phyloP scores from a whole-genome alignment of 2,113 vertebrate genomes.

The Epinephelus cyanopodus region DNA sequence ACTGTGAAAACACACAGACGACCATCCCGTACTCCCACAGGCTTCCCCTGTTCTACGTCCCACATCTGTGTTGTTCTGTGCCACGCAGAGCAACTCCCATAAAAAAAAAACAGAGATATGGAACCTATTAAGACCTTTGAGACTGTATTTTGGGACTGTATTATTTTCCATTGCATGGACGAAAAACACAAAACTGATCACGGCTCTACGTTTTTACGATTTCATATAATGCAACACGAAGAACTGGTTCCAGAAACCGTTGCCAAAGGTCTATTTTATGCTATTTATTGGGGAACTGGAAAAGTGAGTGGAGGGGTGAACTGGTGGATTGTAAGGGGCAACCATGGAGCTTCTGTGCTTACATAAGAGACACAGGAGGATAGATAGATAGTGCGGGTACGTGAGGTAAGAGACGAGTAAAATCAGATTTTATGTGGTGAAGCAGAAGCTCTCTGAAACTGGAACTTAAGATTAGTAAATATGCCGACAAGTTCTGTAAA shows the following conservation, averaged over 20 bases:
- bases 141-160: constrained; percentile 32
- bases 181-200: constrained; percentile 60
- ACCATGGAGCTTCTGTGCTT: constrained; percentile 11
- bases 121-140: constrained; percentile 67
- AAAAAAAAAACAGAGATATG: constrained; percentile 56
- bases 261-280: constrained; percentile 38
- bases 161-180: constrained; percentile 65
- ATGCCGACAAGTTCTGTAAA: not conserved
- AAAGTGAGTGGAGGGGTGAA: constrained; percentile 41
- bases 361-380: constrained; percentile 1
- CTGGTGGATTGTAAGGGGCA: constrained; percentile 22
- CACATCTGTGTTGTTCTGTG: constrained; percentile 53
- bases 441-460: not conserved
- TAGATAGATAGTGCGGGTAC: not conserved
- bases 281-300: constrained; percentile 56
- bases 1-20: constrained; percentile 52
- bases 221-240: constrained; percentile 39
- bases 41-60: constrained; percentile 33
- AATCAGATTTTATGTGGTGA: not conserved
- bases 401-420: not conserved
- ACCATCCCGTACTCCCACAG: constrained; percentile 9
- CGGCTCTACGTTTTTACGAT: constrained; percentile 44
- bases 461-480: not conserved
- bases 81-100: constrained; percentile 19
- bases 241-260: constrained; percentile 41